Percentiles rank a stretch among this genome's conserved stretches.
phyloP scores from a whole-genome alignment of 2,797 vertebrate species.

The Hybognathus amarus region DNA sequence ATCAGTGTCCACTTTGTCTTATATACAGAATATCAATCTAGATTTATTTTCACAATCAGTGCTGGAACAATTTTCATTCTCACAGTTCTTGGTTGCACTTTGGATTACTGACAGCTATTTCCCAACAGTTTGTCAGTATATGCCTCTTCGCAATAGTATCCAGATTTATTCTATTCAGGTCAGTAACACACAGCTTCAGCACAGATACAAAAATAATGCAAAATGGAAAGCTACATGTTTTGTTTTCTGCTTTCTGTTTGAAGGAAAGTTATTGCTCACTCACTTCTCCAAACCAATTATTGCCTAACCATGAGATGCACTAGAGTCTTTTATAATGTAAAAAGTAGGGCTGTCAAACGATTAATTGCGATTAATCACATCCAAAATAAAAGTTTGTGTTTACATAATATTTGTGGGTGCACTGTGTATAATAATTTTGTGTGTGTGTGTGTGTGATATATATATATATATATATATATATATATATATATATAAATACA shows the following conservation, averaged over 20 bases:
- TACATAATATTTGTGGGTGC: too few species aligned
- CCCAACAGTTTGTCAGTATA: slow-evolving; percentile 39
- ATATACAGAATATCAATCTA: neutral
- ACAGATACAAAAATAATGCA: neutral
- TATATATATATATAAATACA: too few species aligned
- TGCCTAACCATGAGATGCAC: neutral
- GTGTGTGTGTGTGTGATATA: too few species aligned
- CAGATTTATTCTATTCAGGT: slow-evolving; percentile 18
- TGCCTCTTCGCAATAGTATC: neutral
- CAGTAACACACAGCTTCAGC: slow-evolving; percentile 20
- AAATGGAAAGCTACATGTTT: neutral
- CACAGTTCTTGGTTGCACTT: neutral
- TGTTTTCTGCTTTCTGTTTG: slow-evolving; percentile 1
- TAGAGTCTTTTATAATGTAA: neutral
- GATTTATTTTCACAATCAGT: neutral
- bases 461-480: too few species aligned
- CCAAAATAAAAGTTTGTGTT: too few species aligned
- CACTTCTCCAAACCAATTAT: slow-evolving; percentile 5
- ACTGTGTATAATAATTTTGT: too few species aligned
- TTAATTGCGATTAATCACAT: too few species aligned
- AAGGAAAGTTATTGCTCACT: neutral
- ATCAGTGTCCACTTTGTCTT: neutral
- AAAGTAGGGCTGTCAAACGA: neutral
- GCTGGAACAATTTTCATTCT: neutral
- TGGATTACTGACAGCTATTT: slow-evolving; percentile 50